Evolutionary conservation across 2,888 invertebrate species (phyloP).

Genomic region (Pachymerium ferrugineum): DNA sequence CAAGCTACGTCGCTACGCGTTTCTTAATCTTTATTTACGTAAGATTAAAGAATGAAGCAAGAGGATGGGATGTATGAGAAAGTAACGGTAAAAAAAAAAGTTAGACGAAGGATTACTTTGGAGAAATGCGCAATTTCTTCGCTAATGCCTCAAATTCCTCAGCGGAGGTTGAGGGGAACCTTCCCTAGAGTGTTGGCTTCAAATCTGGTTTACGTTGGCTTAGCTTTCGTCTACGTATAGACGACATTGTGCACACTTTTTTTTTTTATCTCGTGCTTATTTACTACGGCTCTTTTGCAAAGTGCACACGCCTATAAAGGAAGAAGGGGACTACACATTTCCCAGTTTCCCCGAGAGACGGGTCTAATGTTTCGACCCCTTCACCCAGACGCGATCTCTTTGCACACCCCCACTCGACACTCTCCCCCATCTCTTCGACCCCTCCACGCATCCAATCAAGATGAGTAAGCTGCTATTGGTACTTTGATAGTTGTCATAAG

Average conservation of each 20-base stretch:
- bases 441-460: neutral
- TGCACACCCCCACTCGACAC: neutral
- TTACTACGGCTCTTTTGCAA: neutral
- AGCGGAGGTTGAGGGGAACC: neutral
- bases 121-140: conserved; percentile 2
- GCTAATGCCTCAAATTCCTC: neutral
- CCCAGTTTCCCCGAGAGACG: neutral
- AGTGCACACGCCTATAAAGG: neutral
- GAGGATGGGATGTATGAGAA: neutral
- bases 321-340: neutral
- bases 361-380: neutral
- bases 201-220: conserved; percentile 2
- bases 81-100: neutral
- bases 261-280: neutral
- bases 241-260: neutral
- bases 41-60: conserved; percentile 2
- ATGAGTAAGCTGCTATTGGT: neutral
- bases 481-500: too few species aligned
- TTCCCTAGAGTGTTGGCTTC: conserved; percentile 2
- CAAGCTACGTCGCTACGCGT: neutral
- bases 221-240: neutral
- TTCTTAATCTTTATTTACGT: conserved; percentile 2
- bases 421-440: neutral
- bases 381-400: conserved; percentile 2
- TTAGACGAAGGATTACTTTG: conserved; percentile 2